Conservation (phyloP, 1,140 invertebrate species). For the Drosophila kurseongensis region DNA sequence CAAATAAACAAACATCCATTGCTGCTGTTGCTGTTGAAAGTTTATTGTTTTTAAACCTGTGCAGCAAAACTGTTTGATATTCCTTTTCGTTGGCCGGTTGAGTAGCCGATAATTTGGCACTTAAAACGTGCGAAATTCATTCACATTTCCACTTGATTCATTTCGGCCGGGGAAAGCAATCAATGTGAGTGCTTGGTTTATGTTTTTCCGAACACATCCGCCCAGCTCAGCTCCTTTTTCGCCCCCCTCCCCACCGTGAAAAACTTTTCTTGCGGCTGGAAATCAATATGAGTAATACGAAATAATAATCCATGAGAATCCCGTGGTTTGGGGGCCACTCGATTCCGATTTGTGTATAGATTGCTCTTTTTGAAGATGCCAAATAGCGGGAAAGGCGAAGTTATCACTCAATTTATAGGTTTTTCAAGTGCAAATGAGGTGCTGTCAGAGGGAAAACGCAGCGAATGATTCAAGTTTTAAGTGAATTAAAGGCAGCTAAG, state of each 20-base stretch:
- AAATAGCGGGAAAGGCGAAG: constrained; percentile 17
- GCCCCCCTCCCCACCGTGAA: not conserved
- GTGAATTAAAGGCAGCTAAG: not conserved
- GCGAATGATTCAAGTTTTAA: constrained; percentile 32
- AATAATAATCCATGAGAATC: constrained; percentile 54
- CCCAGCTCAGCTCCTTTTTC: constrained; percentile 8
- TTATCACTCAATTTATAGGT: constrained; percentile 53
- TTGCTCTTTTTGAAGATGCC: constrained; percentile 46
- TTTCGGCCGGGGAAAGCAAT: constrained; percentile 39
- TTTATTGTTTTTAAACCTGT: constrained; percentile 80
- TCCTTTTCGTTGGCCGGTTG: constrained; percentile 46
- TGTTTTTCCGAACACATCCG: constrained; percentile 41
- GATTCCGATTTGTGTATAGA: constrained; percentile 44
- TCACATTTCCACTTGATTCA: constrained; percentile 63
- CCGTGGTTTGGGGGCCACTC: constrained; percentile 26
- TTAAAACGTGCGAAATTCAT: constrained; percentile 73
- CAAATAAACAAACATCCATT: constrained; percentile 73
- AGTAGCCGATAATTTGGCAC: constrained; percentile 74
- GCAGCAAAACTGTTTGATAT: constrained; percentile 62
- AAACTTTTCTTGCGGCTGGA: constrained; percentile 45
- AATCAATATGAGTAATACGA: constrained; percentile 56
- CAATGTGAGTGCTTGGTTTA: constrained; percentile 50
- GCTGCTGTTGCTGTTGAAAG: constrained; percentile 61
- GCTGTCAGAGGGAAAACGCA: constrained; percentile 25
- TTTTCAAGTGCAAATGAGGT: constrained; percentile 49